phyloP scores from a whole-genome alignment of 1,140 invertebrate genomes.

The Ostrea edulis region DNA sequence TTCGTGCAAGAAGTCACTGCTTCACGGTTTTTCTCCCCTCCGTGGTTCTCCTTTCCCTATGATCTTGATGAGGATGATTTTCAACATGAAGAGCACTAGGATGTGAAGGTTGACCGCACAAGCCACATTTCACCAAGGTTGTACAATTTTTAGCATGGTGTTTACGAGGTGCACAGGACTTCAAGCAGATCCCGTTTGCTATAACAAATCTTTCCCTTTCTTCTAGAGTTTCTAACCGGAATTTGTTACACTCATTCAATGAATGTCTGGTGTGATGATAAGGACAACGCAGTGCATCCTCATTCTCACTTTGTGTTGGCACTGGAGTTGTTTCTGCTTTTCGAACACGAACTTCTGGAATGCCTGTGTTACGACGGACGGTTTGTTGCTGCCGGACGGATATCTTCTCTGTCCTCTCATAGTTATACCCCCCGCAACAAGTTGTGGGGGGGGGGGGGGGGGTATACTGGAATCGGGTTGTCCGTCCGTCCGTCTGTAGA shows the following conservation, averaged over 20 bases:
- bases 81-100: slow-evolving; percentile 26
- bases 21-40: background rate
- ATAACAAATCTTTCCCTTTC: slow-evolving; percentile 33
- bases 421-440: too few relatives aligned
- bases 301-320: too few relatives aligned
- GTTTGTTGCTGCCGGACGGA: too few relatives aligned
- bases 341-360: too few relatives aligned
- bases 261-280: slow-evolving; percentile 9
- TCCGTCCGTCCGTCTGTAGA: too few relatives aligned
- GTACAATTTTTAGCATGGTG: slow-evolving; percentile 31
- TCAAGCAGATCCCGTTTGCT: background rate
- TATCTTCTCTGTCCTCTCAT: too few relatives aligned
- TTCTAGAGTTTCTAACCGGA: background rate
- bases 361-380: too few relatives aligned
- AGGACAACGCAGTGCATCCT: background rate
- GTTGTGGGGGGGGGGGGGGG: too few relatives aligned
- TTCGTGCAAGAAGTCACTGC: background rate
- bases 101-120: background rate
- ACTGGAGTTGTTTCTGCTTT: too few relatives aligned
- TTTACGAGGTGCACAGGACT: slow-evolving; percentile 23
- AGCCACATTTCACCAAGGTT: background rate
- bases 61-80: background rate
- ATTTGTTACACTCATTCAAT: slow-evolving; percentile 1
- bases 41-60: background rate
- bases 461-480: too few relatives aligned